Evolutionary conservation across 2,113 vertebrate genomes (phyloP), one percentile per base, ranked within the genome.

Genomic region (Anhinga anhinga): DNA sequence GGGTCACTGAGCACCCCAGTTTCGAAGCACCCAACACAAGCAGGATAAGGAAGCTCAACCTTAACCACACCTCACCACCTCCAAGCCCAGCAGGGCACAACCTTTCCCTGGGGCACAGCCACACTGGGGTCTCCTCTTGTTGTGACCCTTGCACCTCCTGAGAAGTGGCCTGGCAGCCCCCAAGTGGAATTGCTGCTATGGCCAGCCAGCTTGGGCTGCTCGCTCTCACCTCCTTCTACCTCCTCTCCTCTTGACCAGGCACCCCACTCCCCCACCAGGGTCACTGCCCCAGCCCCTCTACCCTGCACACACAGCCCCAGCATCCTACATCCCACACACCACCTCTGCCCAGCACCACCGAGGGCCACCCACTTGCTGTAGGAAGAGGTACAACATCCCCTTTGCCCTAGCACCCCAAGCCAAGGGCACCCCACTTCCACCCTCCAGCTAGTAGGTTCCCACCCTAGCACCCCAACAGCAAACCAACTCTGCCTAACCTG

Each of bases 391-490:
- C 18, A 78, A 38, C 22, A 79, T 2, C 6, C 21, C 1, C 52
- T 42, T 49, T 67, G 29, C 30, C 66, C 27, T 45, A 70, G 61
- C 30, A 79, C 18, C 23, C 47, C 34, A 61, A 25, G 45, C 53
- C 85, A 76, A 73, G 62, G 50, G 34, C 79, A 93, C 50, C 72
- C 79, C 52, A 47, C 55, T 90, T 88, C 93, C 87, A 91, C 77
- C 30, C 30, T 78, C 26, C 77, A 91, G 16, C 16, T 74, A 86
- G 9, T 23, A 93, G 30, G 38, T 26, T 72, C 63, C 79, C 42
- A 79, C 19, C 77, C n/a, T 73, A 89, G 65, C 38, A 83, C 15
- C 50, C 65, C 65, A 77, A 66, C 25, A 50, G 29, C 73, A 82
- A 94, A 12, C n/a, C 59, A 69, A 13, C 44, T 85, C 67, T 56